A percentile compares a stretch with the other conserved stretches of the same genome.
These are phyloP conservation scores for Cheilosia vernalis DNA, from an alignment of 2,888 invertebrate genomes.

Conservation along the genomic window DNA sequence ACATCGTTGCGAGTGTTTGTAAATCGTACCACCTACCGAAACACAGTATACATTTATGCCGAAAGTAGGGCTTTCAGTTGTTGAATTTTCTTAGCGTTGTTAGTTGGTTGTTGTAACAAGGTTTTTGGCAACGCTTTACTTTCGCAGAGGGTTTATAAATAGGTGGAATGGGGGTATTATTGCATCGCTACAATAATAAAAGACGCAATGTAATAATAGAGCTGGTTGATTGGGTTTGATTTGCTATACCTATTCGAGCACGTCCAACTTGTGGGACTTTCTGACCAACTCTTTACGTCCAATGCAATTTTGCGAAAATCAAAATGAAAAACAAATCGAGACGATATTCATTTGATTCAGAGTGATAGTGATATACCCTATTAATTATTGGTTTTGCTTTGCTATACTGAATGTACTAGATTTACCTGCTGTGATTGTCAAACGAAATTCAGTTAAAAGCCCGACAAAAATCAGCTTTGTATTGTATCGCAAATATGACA, in stretches of 20 bases:
- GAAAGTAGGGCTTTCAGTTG: slow-evolving; percentile 49
- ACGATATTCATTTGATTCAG: no score
- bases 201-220: slow-evolving; percentile 10
- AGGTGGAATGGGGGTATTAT: slow-evolving; percentile 26
- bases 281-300: neutral
- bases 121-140: slow-evolving; percentile 40
- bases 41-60: slow-evolving; percentile 5
- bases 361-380: no score
- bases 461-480: no score
- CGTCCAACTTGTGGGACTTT: slow-evolving; percentile 26
- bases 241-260: slow-evolving; percentile 25
- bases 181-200: slow-evolving; percentile 20
- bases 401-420: no score
- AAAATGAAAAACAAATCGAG: neutral
- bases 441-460: no score
- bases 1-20: neutral
- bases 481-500: no score
- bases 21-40: slow-evolving; percentile 1
- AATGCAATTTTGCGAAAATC: slow-evolving; percentile 3
- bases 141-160: slow-evolving; percentile 35
- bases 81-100: slow-evolving; percentile 20
- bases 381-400: no score
- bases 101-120: slow-evolving; percentile 12
- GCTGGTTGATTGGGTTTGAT: slow-evolving; percentile 34
- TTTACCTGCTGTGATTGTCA: no score